phyloP scores from a whole-genome alignment of 53 echinoderm and acorn worm species.

The Echinometra lucunter region DNA sequence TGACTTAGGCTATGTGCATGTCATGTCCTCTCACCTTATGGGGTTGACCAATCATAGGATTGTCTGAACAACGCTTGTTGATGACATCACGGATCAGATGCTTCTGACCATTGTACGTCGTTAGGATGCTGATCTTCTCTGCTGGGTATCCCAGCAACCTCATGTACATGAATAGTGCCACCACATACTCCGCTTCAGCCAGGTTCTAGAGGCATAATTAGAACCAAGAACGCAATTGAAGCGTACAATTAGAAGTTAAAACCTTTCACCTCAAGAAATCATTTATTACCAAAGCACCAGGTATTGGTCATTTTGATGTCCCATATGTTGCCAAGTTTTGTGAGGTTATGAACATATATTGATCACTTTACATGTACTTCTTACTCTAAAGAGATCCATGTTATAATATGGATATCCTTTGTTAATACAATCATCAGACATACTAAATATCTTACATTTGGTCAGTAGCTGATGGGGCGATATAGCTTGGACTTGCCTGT shows the following conservation, averaged over 20 bases:
- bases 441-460: no score
- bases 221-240: background rate
- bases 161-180: slow-evolving; percentile 98
- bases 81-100: slow-evolving; percentile 97
- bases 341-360: no score
- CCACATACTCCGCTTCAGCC: slow-evolving; percentile 98
- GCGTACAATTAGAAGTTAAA: background rate
- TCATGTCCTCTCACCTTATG: slow-evolving; percentile 79
- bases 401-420: no score
- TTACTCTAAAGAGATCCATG: no score
- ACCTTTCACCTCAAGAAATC: background rate
- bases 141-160: slow-evolving; percentile 94
- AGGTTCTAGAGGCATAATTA: slow-evolving; percentile 76
- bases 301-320: no score
- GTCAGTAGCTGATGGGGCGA: no score
- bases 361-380: no score
- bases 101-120: slow-evolving; percentile 98
- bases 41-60: slow-evolving; percentile 92
- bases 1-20: background rate
- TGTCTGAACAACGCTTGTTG: slow-evolving; percentile 90
- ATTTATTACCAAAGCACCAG: no score
- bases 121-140: slow-evolving; percentile 94
- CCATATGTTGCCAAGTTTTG: no score
- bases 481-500: no score
- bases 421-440: no score